Evolutionary conservation across 2,888 invertebrate species (phyloP), one percentile per base, ranked within the genome.

Genomic region (Drosophila flavopinicola): DNA sequence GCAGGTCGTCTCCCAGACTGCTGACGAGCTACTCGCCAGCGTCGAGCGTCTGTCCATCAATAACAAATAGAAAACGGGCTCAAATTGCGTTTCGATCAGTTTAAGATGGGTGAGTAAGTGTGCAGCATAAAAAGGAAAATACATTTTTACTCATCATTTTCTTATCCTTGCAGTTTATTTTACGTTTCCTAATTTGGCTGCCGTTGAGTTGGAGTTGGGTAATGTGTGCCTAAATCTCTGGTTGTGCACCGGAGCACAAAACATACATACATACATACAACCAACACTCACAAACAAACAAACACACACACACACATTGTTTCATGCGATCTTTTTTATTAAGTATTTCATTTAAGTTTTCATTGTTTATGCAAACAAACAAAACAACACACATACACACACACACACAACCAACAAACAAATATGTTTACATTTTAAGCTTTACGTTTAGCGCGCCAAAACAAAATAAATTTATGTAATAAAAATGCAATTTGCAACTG

Each of bases 21-120:
- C 90, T 9, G 91, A 91, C 59, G 89, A 89, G 49, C 72, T 91
- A 44, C 83, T 91, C 42, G 90, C 90, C 39, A 91, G 90, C 58
- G 90, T 91, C 35, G 91, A 91, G 60, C 87, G 89, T 45, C 68
- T 91, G 63, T 90, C 91, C 30, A 89, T 91, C 48, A 90, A 89
- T 61, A 89, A 90, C 67, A 78, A 85, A 51, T 86, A 87, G 27
- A 60, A 63, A 44, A 61, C 60, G 58, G 61, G 60, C 67, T 79
- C 71, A 73, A 82, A 60, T 74, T 60, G 52, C 67, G 61, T 70
- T 74, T 48, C 47, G 52, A 76, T 57, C 42, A 78, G 53, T 75
- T 75, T 60, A n/a, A 23, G 47, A 65, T 61, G 68, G 65, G 85
- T 78, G 20, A 52, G 72, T 60, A 1, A 10, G 17, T 25, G 1